Evolutionary conservation across 2,113 vertebrate genomes (phyloP), one percentile per base, ranked within the genome.

Genomic region (Rousettus leschenaultii): DNA sequence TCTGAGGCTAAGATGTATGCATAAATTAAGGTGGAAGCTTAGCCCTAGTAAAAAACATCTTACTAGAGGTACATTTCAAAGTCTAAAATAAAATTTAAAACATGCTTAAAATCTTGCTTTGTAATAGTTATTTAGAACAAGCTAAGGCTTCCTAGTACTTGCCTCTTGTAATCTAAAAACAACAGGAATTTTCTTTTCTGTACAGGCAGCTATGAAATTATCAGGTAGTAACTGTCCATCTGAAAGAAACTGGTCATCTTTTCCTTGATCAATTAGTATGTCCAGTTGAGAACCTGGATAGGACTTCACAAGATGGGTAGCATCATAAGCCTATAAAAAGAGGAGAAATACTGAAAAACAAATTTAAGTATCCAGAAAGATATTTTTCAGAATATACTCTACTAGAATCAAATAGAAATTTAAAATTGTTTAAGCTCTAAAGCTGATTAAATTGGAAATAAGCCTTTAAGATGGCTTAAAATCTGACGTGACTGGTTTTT

Each of bases 191-290:
- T 99, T 99, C 95, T 94, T 98, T 94, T 99, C 99, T 0, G 99
- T 99, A 97, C 99, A 99, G 96, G 99, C 99, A 38, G 99, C 98
- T 0, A 99, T 99, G 97, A 99, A 99, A 97, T 99, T 99, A 91
- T 99, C 99, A 0, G 99, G 99, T 66, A 99, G 98, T 21, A 99
- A 98, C 97, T 99, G 99, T 11, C 99, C 99, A 3, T 99, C 99
- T 0, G 99, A 98, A 33, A 99, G 99, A 97, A 99, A 99, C 98
- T 99, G 99, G 96, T 99, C 99, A 7, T 99, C 99, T 7, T 99
- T 99, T 66, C 99, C 99, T 98, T 99, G 99, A 97, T 99, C 99
- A 65, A 99, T 99, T 74, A 99, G 97, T 96, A 99, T 98, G 98
- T 99, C 99, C 0, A 99, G 98, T 95, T 97, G 98, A 59, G 99